Evolutionary conservation across 1,140 invertebrate genomes (phyloP).

Genomic region (Meloidogyne hapla): DNA sequence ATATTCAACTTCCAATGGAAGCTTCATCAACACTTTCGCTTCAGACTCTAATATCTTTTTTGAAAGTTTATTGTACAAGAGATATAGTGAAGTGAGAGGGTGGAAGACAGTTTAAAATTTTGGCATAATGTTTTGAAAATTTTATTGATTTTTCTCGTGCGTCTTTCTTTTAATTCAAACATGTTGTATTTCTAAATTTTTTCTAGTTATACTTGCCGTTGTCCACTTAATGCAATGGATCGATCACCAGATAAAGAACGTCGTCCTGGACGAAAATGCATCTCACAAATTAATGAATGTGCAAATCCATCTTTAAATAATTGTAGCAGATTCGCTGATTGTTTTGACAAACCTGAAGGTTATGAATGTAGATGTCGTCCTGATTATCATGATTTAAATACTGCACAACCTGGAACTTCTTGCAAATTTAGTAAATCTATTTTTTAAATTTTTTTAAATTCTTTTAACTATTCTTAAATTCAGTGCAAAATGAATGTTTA

Average conservation of each 20-base stretch:
- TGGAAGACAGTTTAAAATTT: no score
- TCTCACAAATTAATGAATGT: slow-evolving; percentile 58
- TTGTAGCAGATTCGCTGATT: slow-evolving; percentile 60
- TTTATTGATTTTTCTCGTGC: background rate
- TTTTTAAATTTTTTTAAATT: slow-evolving; percentile 21
- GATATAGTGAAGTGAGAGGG: no score
- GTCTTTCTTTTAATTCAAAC: background rate
- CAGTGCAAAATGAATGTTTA: slow-evolving; percentile 78
- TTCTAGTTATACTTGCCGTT: slow-evolving; percentile 52
- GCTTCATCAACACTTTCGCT: no score
- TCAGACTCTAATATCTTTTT: no score
- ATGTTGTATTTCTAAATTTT: no score
- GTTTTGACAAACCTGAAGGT: slow-evolving; percentile 53
- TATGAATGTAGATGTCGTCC: slow-evolving; percentile 40
- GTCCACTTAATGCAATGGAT: slow-evolving; percentile 58
- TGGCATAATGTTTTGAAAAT: no score
- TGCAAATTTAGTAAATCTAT: slow-evolving; percentile 43
- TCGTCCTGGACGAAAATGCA: slow-evolving; percentile 55
- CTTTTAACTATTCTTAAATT: background rate
- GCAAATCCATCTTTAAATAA: slow-evolving; percentile 59
- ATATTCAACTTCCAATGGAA: no score
- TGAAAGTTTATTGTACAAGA: no score
- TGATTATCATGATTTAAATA: slow-evolving; percentile 46
- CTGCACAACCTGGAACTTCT: slow-evolving; percentile 40
- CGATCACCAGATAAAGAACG: slow-evolving; percentile 54